Conservation (phyloP, 2,888 invertebrate species). For the Dugesia japonica region DNA sequence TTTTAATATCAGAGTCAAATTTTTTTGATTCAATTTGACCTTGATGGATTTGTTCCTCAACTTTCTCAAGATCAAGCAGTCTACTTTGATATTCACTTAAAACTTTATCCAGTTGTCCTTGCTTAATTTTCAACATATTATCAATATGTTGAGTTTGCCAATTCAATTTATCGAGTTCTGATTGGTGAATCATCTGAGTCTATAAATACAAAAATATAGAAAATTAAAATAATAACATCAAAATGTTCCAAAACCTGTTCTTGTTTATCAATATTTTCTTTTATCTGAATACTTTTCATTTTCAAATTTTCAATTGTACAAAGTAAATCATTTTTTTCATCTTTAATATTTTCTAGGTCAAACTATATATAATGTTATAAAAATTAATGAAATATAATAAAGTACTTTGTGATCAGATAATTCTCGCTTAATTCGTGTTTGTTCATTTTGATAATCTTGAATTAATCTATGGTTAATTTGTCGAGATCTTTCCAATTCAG, state of each 20-base stretch:
- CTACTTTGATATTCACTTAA: background rate
- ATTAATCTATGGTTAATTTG: background rate
- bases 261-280: conserved; percentile 15
- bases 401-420: background rate
- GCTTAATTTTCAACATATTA: background rate
- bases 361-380: background rate
- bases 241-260: background rate
- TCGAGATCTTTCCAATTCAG: background rate
- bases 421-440: background rate
- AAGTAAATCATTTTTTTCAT: conserved; percentile 7
- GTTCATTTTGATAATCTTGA: background rate
- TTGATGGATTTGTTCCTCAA: background rate
- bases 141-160: background rate
- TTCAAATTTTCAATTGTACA: background rate
- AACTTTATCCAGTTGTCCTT: background rate
- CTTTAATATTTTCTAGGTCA: background rate
- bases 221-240: no score
- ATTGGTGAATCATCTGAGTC: background rate
- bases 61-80: background rate
- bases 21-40: background rate
- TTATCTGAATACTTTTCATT: background rate
- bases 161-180: background rate
- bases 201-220: no score
- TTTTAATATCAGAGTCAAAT: background rate
- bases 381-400: background rate